Conservation (phyloP, 2,113 vertebrate species). For the Pedionomus torquatus region DNA sequence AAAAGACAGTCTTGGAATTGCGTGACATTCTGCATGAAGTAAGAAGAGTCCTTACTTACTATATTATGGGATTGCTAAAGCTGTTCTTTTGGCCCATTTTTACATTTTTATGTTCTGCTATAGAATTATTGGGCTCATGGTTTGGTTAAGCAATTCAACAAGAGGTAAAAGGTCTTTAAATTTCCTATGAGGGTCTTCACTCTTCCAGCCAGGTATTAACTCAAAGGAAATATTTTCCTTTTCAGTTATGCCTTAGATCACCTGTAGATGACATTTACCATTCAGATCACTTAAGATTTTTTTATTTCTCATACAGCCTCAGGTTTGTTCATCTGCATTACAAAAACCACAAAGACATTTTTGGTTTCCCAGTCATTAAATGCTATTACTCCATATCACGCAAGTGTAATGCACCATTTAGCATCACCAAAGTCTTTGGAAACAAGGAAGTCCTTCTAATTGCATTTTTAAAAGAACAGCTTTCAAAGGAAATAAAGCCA, state of each 20-base stretch:
- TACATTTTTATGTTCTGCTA: neutral
- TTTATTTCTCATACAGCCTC: conserved; percentile 16
- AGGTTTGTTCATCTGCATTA: conserved; percentile 16
- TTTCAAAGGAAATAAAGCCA: neutral
- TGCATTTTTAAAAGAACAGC: neutral
- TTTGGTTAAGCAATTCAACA: neutral
- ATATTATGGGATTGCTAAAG: neutral
- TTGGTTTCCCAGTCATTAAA: neutral
- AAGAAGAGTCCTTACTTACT: neutral
- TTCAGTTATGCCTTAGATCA: neutral
- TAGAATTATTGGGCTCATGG: neutral
- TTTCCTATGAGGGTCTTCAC: neutral
- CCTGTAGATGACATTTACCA: neutral
- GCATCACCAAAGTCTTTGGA: neutral
- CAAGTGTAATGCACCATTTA: neutral
- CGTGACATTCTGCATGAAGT: neutral
- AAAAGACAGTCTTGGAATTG: neutral
- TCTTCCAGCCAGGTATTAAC: conserved; percentile 1
- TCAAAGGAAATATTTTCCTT: neutral
- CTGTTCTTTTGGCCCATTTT: neutral
- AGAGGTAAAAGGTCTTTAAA: neutral
- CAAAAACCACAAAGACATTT: conserved; percentile 11
- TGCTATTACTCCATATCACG: neutral
- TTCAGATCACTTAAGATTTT: neutral
- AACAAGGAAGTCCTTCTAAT: neutral